Evolutionary conservation across 1,140 invertebrate genomes (phyloP).

Genomic region (Chelonus insularis): DNA sequence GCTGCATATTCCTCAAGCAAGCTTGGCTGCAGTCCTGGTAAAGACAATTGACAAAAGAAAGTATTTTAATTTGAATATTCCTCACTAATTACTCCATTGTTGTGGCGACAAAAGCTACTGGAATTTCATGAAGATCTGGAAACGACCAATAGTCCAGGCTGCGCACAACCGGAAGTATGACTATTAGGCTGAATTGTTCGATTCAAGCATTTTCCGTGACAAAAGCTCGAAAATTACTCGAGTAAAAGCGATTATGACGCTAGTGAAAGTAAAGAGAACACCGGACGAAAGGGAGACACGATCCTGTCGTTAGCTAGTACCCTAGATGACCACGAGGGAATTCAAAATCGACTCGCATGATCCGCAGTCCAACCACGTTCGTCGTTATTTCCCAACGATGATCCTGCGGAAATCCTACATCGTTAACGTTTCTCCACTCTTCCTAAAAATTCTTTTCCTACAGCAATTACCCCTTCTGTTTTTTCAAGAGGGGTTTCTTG

Average conservation of each 20-base stretch:
- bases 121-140: not conserved
- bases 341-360: constrained; percentile 24
- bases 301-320: constrained; percentile 17
- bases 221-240: constrained; percentile 29
- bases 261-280: constrained; percentile 18
- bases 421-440: constrained; percentile 12
- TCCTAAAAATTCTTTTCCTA: not conserved
- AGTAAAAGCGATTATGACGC: constrained; percentile 27
- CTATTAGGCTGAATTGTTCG: constrained; percentile 26
- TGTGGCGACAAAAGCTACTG: not conserved
- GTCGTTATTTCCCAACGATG: constrained; percentile 27
- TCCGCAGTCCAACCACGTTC: constrained; percentile 21
- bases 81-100: too few relatives aligned
- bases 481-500: not conserved
- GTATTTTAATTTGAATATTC: too few relatives aligned
- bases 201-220: constrained; percentile 22
- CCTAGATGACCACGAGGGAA: constrained; percentile 20
- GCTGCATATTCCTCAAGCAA: too few relatives aligned
- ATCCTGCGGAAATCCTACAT: constrained; percentile 26
- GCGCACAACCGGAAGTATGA: not conserved
- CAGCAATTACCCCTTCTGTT: not conserved
- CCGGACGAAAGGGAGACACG: constrained; percentile 6
- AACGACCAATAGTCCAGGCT: not conserved
- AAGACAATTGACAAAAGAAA: too few relatives aligned
- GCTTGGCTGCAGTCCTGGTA: too few relatives aligned